Conservation (phyloP, 2,888 invertebrate genomes). For the Hyppa rectilinea region DNA sequence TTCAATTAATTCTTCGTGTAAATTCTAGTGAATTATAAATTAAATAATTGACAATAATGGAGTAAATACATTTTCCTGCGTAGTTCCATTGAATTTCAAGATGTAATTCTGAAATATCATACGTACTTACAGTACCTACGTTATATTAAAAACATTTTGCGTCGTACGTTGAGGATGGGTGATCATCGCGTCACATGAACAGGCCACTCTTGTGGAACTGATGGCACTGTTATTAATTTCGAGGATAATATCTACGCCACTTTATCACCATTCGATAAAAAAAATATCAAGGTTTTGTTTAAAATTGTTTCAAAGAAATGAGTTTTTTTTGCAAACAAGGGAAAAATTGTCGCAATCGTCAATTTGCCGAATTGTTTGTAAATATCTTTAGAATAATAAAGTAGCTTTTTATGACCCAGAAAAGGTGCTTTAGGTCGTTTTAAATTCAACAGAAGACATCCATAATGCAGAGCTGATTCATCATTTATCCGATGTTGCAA, state of each 20-base stretch:
- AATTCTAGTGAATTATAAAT: conserved; percentile 19
- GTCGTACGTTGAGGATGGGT: conserved; percentile 48
- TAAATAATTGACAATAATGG: conserved; percentile 16
- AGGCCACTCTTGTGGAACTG: conserved; percentile 65
- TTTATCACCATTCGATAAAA: conserved; percentile 54
- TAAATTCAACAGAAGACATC: neutral
- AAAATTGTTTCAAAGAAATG: conserved; percentile 36
- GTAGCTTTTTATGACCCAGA: conserved; percentile 12
- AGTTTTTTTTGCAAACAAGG: conserved; percentile 37
- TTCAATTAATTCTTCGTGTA: conserved; percentile 1
- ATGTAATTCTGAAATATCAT: conserved; percentile 2
- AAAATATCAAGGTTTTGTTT: conserved; percentile 41
- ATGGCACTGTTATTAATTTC: conserved; percentile 63
- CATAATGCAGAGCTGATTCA: conserved; percentile 1
- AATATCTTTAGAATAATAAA: neutral
- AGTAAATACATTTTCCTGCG: conserved; percentile 31
- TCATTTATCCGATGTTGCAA: neutral
- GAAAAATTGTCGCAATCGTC: conserved; percentile 23
- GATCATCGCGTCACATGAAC: conserved; percentile 59
- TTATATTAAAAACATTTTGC: conserved; percentile 70
- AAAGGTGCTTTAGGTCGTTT: neutral
- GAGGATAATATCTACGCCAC: conserved; percentile 37
- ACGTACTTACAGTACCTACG: conserved; percentile 7
- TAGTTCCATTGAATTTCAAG: conserved; percentile 18
- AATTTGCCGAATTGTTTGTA: conserved; percentile 8